Evolutionary conservation across 2,797 vertebrate genomes (phyloP), one percentile per base, ranked within the genome.

Genomic region (Lacerta bilineata): DNA sequence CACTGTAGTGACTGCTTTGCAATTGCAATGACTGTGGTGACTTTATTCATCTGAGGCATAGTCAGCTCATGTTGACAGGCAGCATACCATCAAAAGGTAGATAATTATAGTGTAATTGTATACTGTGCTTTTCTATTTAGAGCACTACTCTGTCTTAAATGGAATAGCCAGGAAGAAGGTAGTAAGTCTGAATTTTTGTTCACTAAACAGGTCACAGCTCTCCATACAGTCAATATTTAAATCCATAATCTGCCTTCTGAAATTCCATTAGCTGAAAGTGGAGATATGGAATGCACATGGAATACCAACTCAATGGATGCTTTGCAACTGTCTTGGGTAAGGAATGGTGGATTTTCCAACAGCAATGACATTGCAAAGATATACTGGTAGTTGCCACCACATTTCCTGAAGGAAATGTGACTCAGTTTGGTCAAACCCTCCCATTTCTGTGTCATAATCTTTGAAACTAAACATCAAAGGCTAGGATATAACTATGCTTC

Each of bases 1-100:
- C 75, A 91, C 69, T 59, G 87, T 27, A 82, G 20, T 76, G 43
- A 41, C 46, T 93, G 1, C n/a, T 77, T 86, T 86, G 15, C 17
- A 13, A 76, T 85, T 68, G 50, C 50, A 55, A 55, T 55, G 50
- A 55, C 75, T 90, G 23, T 80, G 74, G 79, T 89, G 78, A 84
- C 64, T 15, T 79, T 88, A 27, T 85, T 91, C 90, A 75, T 87
- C 1, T 83, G 8, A 36, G 3, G 13, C 41, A 85, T 74, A 0
- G 68, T 82, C 83, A 85, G 69, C 5, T 86, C 69, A 68, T 0
- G 13, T 83, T 77, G 13, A 74, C 29, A 72, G 71, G 43, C 79
- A 33, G 41, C 36, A 27, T 50, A 79, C 3, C 33, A 74, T 46
- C 50, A 81, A 87, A 74, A 61, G 23, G 41, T 74, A 61, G 18